Conservation (phyloP, 2,888 invertebrate species). For the Ceraclea dissimilis region DNA sequence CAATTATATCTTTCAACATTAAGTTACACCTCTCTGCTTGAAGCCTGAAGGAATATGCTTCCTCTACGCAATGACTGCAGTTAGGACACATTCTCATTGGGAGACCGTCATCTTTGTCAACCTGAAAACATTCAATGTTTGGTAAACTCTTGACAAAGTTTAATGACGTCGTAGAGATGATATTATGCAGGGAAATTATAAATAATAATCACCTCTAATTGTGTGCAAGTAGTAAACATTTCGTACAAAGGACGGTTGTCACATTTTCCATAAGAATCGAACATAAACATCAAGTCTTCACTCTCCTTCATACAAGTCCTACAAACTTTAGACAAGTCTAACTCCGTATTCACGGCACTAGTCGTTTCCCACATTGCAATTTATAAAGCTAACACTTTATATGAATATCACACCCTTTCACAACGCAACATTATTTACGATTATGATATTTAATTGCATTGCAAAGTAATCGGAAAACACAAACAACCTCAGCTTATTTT, state of each 20-base stretch:
- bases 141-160: background rate
- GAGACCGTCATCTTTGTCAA: background rate
- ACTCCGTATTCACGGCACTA: background rate
- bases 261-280: background rate
- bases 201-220: background rate
- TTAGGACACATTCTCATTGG: background rate
- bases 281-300: background rate
- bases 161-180: background rate
- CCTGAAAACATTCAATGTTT: background rate
- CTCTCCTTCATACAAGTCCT: background rate
- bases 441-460: too few relatives aligned
- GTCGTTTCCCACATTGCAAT: background rate
- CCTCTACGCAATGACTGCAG: background rate
- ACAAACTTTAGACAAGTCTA: background rate
- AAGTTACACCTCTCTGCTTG: background rate
- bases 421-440: too few relatives aligned
- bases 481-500: background rate
- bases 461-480: too few relatives aligned
- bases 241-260: background rate
- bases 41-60: background rate
- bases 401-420: too few relatives aligned
- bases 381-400: background rate
- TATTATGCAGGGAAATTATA: too few relatives aligned
- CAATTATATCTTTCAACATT: background rate
- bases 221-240: background rate